A percentile compares a stretch with the other conserved stretches of the same genome.
Conservation (phyloP, 2,113 vertebrate species). For the Gambusia holbrooki region DNA sequence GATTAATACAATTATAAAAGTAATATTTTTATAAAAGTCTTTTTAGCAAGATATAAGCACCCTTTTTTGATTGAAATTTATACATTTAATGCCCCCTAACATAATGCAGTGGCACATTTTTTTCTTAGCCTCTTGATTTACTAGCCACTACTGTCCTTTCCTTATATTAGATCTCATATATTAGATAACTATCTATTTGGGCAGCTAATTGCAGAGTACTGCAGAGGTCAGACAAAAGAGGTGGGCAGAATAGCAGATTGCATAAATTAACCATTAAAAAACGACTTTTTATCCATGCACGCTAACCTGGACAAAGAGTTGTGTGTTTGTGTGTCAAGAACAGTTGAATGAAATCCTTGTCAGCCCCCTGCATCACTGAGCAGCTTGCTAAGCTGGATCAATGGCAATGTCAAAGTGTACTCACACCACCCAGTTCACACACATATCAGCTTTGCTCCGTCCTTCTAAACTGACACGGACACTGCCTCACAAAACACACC, state of each 20-base stretch:
- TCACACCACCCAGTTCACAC: conserved; percentile 53
- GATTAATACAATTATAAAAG: no score
- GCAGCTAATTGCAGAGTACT: background rate
- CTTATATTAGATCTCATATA: background rate
- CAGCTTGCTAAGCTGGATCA: conserved; percentile 77
- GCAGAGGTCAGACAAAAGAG: background rate
- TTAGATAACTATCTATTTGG: background rate
- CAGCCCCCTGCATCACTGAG: conserved; percentile 65
- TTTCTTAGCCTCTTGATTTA: no score
- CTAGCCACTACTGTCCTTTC: background rate
- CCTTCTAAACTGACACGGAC: conserved; percentile 49
- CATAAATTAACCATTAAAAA: conserved; percentile 33
- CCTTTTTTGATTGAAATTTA: no score
- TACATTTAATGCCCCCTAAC: no score
- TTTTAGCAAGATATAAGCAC: no score
- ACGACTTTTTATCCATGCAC: conserved; percentile 39
- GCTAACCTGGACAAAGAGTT: conserved; percentile 50
- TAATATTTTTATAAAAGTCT: no score
- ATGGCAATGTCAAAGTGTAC: conserved; percentile 71
- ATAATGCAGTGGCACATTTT: no score
- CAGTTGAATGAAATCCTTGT: conserved; percentile 77
- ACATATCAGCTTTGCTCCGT: conserved; percentile 60
- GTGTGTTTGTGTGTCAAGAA: conserved; percentile 72
- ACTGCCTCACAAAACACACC: conserved; percentile 52
- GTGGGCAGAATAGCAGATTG: conserved; percentile 30